Evolutionary conservation across 2,797 vertebrate genomes (phyloP).

Genomic region (Fistularia tabacaria): DNA sequence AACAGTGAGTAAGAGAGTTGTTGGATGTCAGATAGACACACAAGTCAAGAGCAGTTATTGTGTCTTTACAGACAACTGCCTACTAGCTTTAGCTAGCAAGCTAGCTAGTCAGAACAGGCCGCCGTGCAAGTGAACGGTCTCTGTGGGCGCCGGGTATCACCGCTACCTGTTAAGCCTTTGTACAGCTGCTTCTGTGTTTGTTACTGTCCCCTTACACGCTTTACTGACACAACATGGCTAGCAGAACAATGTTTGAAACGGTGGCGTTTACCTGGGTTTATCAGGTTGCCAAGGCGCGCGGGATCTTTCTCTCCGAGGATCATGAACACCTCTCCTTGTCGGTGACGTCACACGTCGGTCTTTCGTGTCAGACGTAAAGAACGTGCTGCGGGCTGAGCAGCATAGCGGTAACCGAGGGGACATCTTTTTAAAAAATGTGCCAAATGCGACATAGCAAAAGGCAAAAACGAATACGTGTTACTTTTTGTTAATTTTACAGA

Average conservation of each 20-base stretch:
- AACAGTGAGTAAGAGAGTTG: slow-evolving; percentile 21
- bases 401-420: not conserved
- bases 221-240: slow-evolving; percentile 39
- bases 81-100: slow-evolving; percentile 66
- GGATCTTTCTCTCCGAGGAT: slow-evolving; percentile 82
- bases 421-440: not conserved
- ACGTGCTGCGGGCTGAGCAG: slow-evolving; percentile 31
- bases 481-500: too few relatives aligned
- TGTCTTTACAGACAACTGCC: slow-evolving; percentile 66
- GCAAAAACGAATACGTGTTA: too few relatives aligned
- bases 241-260: slow-evolving; percentile 53
- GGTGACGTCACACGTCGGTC: slow-evolving; percentile 76
- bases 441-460: too few relatives aligned
- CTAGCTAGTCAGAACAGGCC: slow-evolving; percentile 68
- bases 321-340: slow-evolving; percentile 80
- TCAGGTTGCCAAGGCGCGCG: slow-evolving; percentile 80
- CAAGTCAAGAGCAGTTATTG: slow-evolving; percentile 57
- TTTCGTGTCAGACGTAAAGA: slow-evolving; percentile 62
- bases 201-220: slow-evolving; percentile 22
- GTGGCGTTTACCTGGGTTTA: slow-evolving; percentile 77
- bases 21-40: slow-evolving; percentile 30
- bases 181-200: slow-evolving; percentile 25
- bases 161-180: slow-evolving; percentile 25
- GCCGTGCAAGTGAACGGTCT: slow-evolving; percentile 62
- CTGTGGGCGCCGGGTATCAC: slow-evolving; percentile 60